Base-by-base conservation (phyloP, 2,888 invertebrate genomes). In the Frankliniella intonsa region DNA sequence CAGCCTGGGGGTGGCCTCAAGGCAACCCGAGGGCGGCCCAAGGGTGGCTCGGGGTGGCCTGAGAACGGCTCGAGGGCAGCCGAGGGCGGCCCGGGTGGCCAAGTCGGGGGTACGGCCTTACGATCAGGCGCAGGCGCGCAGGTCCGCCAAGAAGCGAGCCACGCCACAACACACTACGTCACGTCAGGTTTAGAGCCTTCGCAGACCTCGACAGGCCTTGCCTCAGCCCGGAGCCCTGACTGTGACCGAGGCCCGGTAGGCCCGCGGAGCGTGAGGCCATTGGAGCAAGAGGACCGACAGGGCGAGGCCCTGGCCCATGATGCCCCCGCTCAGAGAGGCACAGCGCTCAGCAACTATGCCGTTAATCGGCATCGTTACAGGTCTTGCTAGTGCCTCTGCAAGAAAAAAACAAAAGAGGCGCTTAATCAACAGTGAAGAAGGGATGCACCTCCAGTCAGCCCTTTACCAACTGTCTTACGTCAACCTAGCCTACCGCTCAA, bases 351-450 rank as follows among this genome's bases (percentile, higher is more conserved):
- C 69, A 76, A 76, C 69, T n/a, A 76, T 76, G 69, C 69, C 69
- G 69, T 25, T 25, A 12, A 76, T 76, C 22, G 69, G 69, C 69
- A 76, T 76, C 22, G 69, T 76, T 76, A 76, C 69, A 25, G 11
- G 22, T 76, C 69, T 76, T 76, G 69, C 69, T 76, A 22, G 69
- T 76, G 69, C 69, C 69, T 76, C 69, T 76, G 69, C 69, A 76
- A 76, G 69, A 76, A 76, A 76, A 76, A 76, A 76, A 76, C 69
- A 76, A 76, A 76, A 76, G 69, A 76, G 69, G 22, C 69, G 69
- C 69, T 76, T 76, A 76, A 76, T 76, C 22, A 76, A 76, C 69
- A 76, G 69, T 25, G 25, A 22, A 76, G 69, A 76, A 25, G 11
- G 69, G 69, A 62, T 25, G 9, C 69, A 8, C 69, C 69, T 76